phyloP scores from a whole-genome alignment of 2,797 vertebrate species.

The Gephyroberyx darwinii region DNA sequence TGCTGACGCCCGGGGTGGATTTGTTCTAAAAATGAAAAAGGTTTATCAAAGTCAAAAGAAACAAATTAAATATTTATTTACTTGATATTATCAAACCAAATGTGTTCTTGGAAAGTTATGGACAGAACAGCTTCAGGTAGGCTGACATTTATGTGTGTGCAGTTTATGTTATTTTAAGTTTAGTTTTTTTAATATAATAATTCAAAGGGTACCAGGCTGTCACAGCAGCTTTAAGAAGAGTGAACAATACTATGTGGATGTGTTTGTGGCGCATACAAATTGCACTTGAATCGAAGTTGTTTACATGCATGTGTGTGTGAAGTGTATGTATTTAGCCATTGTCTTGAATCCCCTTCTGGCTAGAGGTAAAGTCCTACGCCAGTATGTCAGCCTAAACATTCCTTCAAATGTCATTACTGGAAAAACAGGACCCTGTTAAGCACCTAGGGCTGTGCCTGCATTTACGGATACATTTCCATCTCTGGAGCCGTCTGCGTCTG shows the following conservation, averaged over 20 bases:
- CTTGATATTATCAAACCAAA: neutral
- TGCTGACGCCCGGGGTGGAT: no score
- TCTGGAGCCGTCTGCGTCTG: conserved; percentile 62
- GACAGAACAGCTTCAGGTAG: no score
- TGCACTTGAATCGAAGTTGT: conserved; percentile 12
- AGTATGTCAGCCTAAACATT: conserved; percentile 82
- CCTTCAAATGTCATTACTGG: conserved; percentile 86
- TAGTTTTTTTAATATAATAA: no score
- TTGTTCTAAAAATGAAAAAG: no score
- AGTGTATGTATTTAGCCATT: conserved; percentile 66
- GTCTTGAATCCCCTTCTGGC: conserved; percentile 78
- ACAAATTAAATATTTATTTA: no score
- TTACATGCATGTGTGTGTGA: neutral
- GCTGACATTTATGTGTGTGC: no score
- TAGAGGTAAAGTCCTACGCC: conserved; percentile 81
- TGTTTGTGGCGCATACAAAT: neutral
- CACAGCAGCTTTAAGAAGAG: no score
- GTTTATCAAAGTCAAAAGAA: no score
- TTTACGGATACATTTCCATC: conserved; percentile 64
- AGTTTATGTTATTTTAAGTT: no score
- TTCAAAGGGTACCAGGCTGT: no score
- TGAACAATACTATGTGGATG: no score
- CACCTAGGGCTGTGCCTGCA: conserved; percentile 75
- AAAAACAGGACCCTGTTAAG: conserved; percentile 83
- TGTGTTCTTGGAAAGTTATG: neutral